Base-by-base conservation (phyloP, 1,140 invertebrate species). In the Proctacanthus coquilletti region DNA sequence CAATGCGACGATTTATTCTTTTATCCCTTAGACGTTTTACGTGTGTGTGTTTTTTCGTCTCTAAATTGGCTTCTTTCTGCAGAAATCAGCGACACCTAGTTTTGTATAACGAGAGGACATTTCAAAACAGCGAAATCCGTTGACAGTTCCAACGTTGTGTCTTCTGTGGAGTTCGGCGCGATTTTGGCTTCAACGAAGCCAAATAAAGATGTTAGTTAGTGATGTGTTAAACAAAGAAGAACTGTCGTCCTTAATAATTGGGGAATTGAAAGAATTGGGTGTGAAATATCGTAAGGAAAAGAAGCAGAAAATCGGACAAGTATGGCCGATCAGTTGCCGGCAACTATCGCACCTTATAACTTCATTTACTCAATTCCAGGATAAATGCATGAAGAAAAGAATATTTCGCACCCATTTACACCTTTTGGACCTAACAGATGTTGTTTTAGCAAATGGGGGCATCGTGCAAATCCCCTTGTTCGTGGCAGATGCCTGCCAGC, bases 391-490 rank as follows among this genome's bases (percentile, higher is more conserved):
- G 46, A 56, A 60, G 27, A 71, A 69, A 45, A 68, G 66, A 40
- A 59, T 75, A 1, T 80, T 80, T 46, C 72, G 72, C 51, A 68
- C 64, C 1, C 63, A 69, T n/a, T 48, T 80, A 18, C 55, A 60
- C 9, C 65, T 67, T 47, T 64, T 78, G 48, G 65, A 69, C 42
- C 61, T 62, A 52, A 68, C 69, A 56, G 70, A 66, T 52, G 75
- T 72, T 44, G 71, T 56, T 58, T 61, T 74, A 50, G 66, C 53
- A 32, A 66, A 63, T 30, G 68, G 68, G n/a, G 60, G 61, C 21
- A 60, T 67, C 48, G 62, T 84, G 20, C 68, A 75, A 55, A 69
- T 86, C 15, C 82, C 84, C 20, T 65, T 66, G 45, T 75, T 86
- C 52, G 68, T 88, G 2, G 71, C 72, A 45, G 72, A 83, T 52